Evolutionary conservation across 2,113 vertebrate species (phyloP), one percentile per base, ranked within the genome.

Genomic region (Xenotilapia longispinis): DNA sequence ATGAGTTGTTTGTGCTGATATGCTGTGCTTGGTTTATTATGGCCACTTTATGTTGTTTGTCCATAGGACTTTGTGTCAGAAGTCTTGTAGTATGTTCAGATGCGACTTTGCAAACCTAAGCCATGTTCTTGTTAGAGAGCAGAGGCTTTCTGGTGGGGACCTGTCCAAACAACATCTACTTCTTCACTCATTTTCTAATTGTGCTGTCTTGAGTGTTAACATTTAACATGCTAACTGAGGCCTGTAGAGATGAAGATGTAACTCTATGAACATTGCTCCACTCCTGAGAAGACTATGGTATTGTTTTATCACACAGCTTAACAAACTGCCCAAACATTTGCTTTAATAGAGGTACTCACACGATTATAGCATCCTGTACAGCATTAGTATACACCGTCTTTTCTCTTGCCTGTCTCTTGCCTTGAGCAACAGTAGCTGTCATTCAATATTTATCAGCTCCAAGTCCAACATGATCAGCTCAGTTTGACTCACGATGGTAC

Each of bases 91-190:
- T 31, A 31, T 75, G 0, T 75, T 49, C 6, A 28, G 70, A 49
- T 0, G 0, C 0, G 1, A 28, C 23, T 47, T 47, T 49, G 42
- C 23, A 75, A 49, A 49, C 42, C 42, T 31, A 49, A 75, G 23
- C 23, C 70, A 19, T 49, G 42, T 75, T 75, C 9, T 75, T 31
- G 0, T 49, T 47, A 11, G 42, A 28, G 40, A 75, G 9, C 15
- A 75, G 70, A 75, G 21, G 9, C 68, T 28, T 28, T 49, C 23
- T 75, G 21, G 4, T 28, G 15, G 70, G 23, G 14, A 31, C 42
- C 42, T 19, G 15, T 75, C 70, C 42, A 75, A 28, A 47, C 6
- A 28, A 4, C 23, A 11, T 28, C 21, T 17, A 73, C 68, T 73
- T 73, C 3, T 47, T 0, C 40, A 28, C 3, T 45, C 14, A 26